Evolutionary conservation across 2,113 vertebrate genomes (phyloP), one percentile per base, ranked within the genome.

Genomic region (Syngnathus scovelli): DNA sequence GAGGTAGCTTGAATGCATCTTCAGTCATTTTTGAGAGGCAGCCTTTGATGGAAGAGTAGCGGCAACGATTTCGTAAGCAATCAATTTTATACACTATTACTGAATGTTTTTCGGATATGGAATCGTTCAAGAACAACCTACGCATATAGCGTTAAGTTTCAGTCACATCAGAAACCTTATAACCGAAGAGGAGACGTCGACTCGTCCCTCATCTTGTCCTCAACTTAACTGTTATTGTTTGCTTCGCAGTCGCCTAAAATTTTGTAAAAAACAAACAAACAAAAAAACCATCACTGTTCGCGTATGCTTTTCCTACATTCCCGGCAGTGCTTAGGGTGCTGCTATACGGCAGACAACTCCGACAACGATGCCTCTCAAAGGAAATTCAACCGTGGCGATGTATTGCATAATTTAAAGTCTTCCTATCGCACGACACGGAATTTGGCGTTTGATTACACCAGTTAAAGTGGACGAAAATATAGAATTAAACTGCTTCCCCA

Each of bases 1-100:
- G 65, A 63, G 51, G 36, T 0, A 59, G 10, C 59, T 0, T 79
- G 74, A 86, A 86, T 2, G 82, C 74, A 65, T 8, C 80, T 68
- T 0, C 1, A 38, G 27, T 10, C 4, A 15, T 38, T 72, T 62
- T 3, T 11, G 5, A 60, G 19, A 55, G 52, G 38, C 19, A n/a
- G 21, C 51, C 9, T 15, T 9, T 16, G 2, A 21, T 23, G 4
- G 64, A 43, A 56, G 63, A 69, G 56, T 41, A 71, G 38, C 62
- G 0, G 59, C 0, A 16, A 0, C 12, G 0, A 38, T 8, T 16
- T 33, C 3, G 80, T 81, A 67, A 85, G 83, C 81, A 60, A 54
- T 11, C 10, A 2, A n/a, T 6, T 5, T 2, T 38, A 48, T 23
- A 19, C 0, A 4, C 0, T 1, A 33, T 9, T 1, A 27, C 12